Evolutionary conservation across 2,113 vertebrate genomes (phyloP).

Genomic region (Bettongia penicillata): DNA sequence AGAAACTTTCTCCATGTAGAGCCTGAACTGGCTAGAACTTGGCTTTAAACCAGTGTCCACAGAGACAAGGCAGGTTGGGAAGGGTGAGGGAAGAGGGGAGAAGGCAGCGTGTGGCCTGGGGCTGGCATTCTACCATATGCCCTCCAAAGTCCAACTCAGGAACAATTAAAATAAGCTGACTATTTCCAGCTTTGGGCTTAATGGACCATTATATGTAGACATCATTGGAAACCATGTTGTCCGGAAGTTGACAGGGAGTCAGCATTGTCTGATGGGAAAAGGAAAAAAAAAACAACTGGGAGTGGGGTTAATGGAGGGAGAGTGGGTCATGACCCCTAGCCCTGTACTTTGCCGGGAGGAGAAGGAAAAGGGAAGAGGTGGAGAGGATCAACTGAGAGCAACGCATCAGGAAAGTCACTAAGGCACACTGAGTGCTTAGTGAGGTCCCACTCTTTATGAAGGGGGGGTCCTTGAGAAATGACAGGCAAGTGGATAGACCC

Average conservation of each 20-base stretch:
- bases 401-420: neutral
- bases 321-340: neutral
- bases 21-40: neutral
- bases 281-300: conserved; percentile 40
- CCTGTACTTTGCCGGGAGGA: conserved; percentile 14
- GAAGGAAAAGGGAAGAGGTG: accelerated
- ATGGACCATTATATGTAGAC: conserved; percentile 17
- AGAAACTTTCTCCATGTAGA: neutral
- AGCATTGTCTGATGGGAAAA: conserved; percentile 58
- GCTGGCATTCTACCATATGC: neutral
- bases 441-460: neutral
- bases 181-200: conserved; percentile 38
- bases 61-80: conserved; percentile 6
- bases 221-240: conserved; percentile 56
- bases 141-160: neutral
- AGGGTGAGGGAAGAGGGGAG: accelerated
- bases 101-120: neutral
- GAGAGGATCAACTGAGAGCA: neutral
- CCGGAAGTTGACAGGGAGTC: conserved; percentile 15
- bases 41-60: neutral
- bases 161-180: accelerated
- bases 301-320: neutral
- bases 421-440: neutral
- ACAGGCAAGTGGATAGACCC: neutral
- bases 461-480: neutral